phyloP scores from a whole-genome alignment of 2,113 vertebrate genomes.

The Sus scrofa region T2T-Sscrofa CM000826.6:118516501-118517000 shows the following conservation, averaged over 20 bases:
- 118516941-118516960: neutral
- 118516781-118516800: constrained; percentile 19
- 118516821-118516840: neutral
- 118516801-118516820: constrained; percentile 5
- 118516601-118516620: constrained; percentile 50
- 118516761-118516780: constrained; percentile 31
- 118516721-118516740: constrained; percentile 38
- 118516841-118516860: neutral
- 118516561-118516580: constrained; percentile 55
- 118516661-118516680: neutral
- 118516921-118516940: neutral
- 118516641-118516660: constrained; percentile 31
- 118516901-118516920: neutral
- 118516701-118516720: constrained; percentile 16
- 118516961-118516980: neutral
- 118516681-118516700: constrained; percentile 61
- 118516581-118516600: constrained; percentile 57
- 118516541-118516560: constrained; percentile 48
- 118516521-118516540: constrained; percentile 39
- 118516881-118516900: neutral
- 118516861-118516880: neutral
- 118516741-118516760: constrained; percentile 28
- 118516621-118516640: constrained; percentile 67
- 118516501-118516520: neutral
- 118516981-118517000: neutral